phyloP scores from a whole-genome alignment of 1,140 invertebrate species.

The Physella acuta region DNA sequence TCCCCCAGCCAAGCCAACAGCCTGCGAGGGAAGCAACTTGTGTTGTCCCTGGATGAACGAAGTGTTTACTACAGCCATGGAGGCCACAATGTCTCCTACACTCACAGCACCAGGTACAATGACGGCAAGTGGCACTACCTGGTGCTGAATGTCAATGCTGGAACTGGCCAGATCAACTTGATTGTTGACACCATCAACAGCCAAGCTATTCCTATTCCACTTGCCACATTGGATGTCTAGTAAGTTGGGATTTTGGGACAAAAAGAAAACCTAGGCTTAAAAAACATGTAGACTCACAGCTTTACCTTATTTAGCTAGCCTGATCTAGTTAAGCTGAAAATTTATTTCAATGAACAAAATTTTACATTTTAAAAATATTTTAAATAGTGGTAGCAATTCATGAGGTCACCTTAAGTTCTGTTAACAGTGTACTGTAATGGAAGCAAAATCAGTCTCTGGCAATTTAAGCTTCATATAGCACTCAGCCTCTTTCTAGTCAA shows the following conservation, averaged over 20 bases:
- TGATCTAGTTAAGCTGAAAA: no score
- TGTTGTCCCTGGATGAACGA: slow-evolving; percentile 24
- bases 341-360: no score
- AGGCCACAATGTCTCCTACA: neutral
- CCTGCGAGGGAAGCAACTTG: slow-evolving; percentile 24
- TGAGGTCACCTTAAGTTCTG: no score
- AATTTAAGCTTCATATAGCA: no score
- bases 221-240: neutral
- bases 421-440: no score
- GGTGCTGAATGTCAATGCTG: slow-evolving; percentile 24
- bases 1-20: slow-evolving; percentile 25
- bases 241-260: slow-evolving; percentile 18
- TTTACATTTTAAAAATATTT: no score
- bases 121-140: slow-evolving; percentile 30
- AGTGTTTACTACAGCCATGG: slow-evolving; percentile 13
- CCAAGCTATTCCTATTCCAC: slow-evolving; percentile 7
- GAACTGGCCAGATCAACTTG: slow-evolving; percentile 21
- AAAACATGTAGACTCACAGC: no score
- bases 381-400: no score
- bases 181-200: slow-evolving; percentile 28
- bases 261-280: no score
- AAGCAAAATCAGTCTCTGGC: no score
- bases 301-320: no score
- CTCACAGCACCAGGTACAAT: slow-evolving; percentile 7
- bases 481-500: no score